Conservation (phyloP, 2,797 vertebrate species). For the Amazonetta brasiliensis region DNA sequence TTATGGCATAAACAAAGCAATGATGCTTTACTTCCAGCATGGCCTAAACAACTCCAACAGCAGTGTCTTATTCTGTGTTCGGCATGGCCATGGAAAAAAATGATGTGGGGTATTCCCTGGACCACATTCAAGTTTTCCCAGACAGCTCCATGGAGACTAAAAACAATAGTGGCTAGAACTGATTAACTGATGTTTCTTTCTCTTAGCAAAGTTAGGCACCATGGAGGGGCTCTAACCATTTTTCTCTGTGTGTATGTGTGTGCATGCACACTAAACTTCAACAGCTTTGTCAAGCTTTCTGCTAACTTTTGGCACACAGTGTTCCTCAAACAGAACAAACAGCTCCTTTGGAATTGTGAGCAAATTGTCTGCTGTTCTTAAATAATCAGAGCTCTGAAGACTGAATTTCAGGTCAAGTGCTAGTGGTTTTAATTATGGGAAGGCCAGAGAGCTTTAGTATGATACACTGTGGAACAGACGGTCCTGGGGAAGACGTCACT, state of each 20-base stretch:
- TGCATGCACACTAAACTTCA: not conserved
- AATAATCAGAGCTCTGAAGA: constrained; percentile 19
- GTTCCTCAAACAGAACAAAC: constrained; percentile 11
- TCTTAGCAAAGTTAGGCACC: not conserved
- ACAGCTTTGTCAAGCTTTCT: constrained; percentile 1
- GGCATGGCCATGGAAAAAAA: not conserved
- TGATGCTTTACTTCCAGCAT: not conserved
- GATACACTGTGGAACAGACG: not conserved
- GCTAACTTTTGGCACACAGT: not conserved
- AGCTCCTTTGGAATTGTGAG: not conserved
- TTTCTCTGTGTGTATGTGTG: not conserved
- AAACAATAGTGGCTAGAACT: not conserved
- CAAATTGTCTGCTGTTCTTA: not conserved
- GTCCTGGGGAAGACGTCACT: not conserved
- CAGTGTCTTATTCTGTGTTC: not conserved
- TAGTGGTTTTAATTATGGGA: not conserved
- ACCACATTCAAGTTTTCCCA: not conserved
- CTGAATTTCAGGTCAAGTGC: not conserved
- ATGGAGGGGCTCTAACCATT: not conserved
- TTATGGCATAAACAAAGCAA: constrained; percentile 1
- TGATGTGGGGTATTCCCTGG: not conserved
- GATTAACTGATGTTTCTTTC: constrained; percentile 12
- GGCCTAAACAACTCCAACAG: not conserved
- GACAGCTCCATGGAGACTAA: not conserved
- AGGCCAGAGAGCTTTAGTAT: not conserved